Percentiles rank a stretch among this genome's conserved stretches.
These are phyloP conservation scores for Nomada flava DNA, from an alignment of 2,888 invertebrate genomes.

Conservation along the genomic window DNA sequence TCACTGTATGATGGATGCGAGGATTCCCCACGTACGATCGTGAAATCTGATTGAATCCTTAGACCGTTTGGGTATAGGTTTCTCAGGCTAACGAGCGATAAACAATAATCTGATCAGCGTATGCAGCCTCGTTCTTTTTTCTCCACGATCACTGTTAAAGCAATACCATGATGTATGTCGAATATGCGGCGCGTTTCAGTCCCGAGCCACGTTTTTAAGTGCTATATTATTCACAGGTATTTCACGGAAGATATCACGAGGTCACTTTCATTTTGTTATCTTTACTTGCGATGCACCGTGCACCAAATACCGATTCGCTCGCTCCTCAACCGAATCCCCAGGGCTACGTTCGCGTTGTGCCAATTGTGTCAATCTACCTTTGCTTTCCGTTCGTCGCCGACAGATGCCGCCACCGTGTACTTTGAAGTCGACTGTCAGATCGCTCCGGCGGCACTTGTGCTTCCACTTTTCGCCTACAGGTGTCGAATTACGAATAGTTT, in stretches of 20 bases:
- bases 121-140: conserved; percentile 24
- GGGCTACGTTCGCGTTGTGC: conserved; percentile 49
- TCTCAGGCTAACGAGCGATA: conserved; percentile 42
- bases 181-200: conserved; percentile 1
- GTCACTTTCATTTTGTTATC: conserved; percentile 64
- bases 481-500: neutral
- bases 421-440: neutral
- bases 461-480: neutral
- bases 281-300: conserved; percentile 46
- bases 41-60: conserved; percentile 16
- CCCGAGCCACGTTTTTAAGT: conserved; percentile 2
- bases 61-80: conserved; percentile 41
- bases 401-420: conserved; percentile 29
- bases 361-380: conserved; percentile 47
- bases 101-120: conserved; percentile 40
- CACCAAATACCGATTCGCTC: conserved; percentile 50
- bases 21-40: conserved; percentile 22
- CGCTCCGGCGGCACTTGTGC: neutral
- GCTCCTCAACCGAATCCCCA: conserved; percentile 54
- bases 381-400: conserved; percentile 5
- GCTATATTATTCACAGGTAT: conserved; percentile 10
- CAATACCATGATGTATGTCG: conserved; percentile 50
- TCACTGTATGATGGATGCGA: conserved; percentile 45
- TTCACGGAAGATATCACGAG: conserved; percentile 57
- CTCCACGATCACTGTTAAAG: conserved; percentile 39